Percentiles rank a stretch among this genome's conserved stretches.
phyloP scores from a whole-genome alignment of 1,140 invertebrate genomes.

The Drosophila mojavensis region DNA sequence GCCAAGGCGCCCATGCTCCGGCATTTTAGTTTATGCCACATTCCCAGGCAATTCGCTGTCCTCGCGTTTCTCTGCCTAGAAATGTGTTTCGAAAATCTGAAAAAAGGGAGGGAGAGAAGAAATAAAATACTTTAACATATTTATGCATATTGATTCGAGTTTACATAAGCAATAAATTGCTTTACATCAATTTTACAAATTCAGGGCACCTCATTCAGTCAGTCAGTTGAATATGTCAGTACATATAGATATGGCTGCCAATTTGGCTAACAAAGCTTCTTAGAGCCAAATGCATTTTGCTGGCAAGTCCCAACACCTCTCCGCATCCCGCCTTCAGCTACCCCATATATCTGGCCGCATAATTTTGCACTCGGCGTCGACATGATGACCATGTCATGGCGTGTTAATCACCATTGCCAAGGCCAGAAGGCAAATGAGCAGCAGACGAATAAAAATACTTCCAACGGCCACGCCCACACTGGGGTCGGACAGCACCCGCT shows the following conservation, averaged over 20 bases:
- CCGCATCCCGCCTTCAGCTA: neutral
- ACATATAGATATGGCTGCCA: neutral
- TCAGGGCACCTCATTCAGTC: neutral
- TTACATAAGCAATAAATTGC: conserved; percentile 23
- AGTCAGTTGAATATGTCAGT: neutral
- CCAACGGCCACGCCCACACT: conserved; percentile 18
- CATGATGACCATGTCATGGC: conserved; percentile 13
- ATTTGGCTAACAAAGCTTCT: conserved; percentile 60
- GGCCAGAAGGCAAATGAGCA: conserved; percentile 18
- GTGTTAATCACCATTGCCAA: conserved; percentile 24
- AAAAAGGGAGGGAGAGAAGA: conserved; percentile 20
- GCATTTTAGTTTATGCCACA: conserved; percentile 34
- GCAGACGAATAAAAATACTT: neutral
- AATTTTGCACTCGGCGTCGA: neutral
- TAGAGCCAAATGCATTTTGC: conserved; percentile 11
- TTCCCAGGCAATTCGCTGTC: conserved; percentile 15
- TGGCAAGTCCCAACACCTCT: conserved; percentile 1
- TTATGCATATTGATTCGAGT: conserved; percentile 1
- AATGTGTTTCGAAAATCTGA: conserved; percentile 79
- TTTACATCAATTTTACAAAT: conserved; percentile 33
- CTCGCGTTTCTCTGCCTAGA: conserved; percentile 43
- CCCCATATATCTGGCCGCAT: neutral
- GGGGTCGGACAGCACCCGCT: conserved; percentile 7
- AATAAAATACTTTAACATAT: conserved; percentile 22
- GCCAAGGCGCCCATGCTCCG: neutral